phyloP scores from a whole-genome alignment of 1,140 invertebrate genomes.

The Lepidostoma basale region DNA sequence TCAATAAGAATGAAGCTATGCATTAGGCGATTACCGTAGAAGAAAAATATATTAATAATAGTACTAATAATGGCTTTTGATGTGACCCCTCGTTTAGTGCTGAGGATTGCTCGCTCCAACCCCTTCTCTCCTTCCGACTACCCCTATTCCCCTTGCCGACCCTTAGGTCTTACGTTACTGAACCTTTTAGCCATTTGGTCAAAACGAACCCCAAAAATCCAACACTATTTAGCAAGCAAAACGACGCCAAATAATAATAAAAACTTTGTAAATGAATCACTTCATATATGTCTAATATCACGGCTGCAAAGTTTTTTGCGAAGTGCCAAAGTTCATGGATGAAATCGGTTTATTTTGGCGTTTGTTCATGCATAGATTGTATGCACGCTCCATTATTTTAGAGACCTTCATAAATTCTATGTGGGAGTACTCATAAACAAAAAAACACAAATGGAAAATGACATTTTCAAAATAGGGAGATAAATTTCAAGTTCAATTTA shows the following conservation, averaged over 20 bases:
- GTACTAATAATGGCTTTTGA: too few species aligned
- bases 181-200: conserved; percentile 19
- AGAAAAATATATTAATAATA: too few species aligned
- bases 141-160: background rate
- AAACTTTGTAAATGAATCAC: too few species aligned
- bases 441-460: background rate
- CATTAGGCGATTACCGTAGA: too few species aligned
- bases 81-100: background rate
- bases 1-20: too few species aligned
- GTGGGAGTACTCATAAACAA: background rate
- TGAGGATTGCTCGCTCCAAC: background rate
- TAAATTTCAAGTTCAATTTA: background rate
- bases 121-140: too few species aligned
- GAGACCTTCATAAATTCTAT: conserved; percentile 5
- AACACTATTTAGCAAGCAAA: background rate
- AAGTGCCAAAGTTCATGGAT: background rate
- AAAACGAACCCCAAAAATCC: background rate
- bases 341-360: background rate
- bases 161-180: background rate
- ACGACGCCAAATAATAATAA: background rate
- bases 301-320: background rate
- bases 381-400: background rate
- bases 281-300: too few species aligned
- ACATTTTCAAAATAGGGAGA: background rate
- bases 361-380: background rate